phyloP scores from a whole-genome alignment of 2,113 vertebrate genomes.

The Herpetotheres cachinnans region DNA sequence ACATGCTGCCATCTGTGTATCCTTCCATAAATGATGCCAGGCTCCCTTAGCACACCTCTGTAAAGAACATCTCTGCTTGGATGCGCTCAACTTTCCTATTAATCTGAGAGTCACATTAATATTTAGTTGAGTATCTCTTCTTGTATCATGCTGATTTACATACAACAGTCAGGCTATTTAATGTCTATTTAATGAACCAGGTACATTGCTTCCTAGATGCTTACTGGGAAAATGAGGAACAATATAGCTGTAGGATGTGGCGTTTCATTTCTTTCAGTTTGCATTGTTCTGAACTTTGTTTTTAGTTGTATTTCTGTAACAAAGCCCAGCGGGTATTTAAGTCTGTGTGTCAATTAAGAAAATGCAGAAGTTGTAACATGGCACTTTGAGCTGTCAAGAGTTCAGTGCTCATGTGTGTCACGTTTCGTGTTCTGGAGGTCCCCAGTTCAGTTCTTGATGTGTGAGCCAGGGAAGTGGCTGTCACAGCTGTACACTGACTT shows the following conservation, averaged over 20 bases:
- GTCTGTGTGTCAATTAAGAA: not conserved
- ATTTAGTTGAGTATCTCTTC: not conserved
- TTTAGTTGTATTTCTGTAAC: not conserved
- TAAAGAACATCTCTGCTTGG: not conserved
- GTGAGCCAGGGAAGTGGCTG: slow-evolving; percentile 8
- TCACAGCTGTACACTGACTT: not conserved
- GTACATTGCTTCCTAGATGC: not conserved
- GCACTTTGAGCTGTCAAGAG: not conserved
- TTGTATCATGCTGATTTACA: not conserved
- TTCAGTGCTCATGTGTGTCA: not conserved
- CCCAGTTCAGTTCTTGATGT: not conserved
- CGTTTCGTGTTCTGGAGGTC: not conserved
- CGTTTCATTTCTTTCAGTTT: not conserved
- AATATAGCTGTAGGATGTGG: not conserved
- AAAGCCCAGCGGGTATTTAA: not conserved
- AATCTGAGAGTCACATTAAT: not conserved
- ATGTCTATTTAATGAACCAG: not conserved
- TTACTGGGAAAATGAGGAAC: not conserved
- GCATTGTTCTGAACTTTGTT: not conserved
- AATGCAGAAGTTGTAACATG: not conserved
- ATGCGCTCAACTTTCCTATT: not conserved
- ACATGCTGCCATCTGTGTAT: accelerated
- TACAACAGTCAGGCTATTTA: not conserved
- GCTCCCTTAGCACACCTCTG: not conserved
- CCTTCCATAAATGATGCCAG: not conserved